phyloP scores from a whole-genome alignment of 1,140 invertebrate species.

The Palaemon carinicauda region DNA sequence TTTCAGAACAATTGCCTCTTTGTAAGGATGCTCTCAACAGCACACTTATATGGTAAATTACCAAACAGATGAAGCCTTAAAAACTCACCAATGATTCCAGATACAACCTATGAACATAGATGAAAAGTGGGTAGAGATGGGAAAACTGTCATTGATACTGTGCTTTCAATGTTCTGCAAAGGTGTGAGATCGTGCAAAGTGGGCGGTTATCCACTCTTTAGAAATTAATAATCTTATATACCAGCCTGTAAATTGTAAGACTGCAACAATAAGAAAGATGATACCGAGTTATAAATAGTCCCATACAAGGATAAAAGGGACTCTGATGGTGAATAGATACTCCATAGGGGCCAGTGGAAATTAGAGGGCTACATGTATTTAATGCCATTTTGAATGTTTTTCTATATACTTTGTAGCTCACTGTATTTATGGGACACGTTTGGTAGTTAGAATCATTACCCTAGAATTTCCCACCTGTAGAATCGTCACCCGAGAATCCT shows the following conservation, averaged over 20 bases:
- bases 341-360: too few relatives aligned
- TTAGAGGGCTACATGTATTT: too few relatives aligned
- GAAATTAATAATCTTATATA: not conserved
- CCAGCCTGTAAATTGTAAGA: not conserved
- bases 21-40: not conserved
- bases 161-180: slow-evolving; percentile 4
- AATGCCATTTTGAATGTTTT: too few relatives aligned
- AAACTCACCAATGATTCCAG: slow-evolving; percentile 1
- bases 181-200: not conserved
- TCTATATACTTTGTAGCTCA: too few relatives aligned
- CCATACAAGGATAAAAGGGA: too few relatives aligned
- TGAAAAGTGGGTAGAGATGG: not conserved
- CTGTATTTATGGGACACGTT: too few relatives aligned
- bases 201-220: not conserved
- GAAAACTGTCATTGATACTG: not conserved
- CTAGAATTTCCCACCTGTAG: too few relatives aligned
- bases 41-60: not conserved
- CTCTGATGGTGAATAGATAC: too few relatives aligned
- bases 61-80: not conserved
- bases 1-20: not conserved
- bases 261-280: too few relatives aligned
- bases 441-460: too few relatives aligned
- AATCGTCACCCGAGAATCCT: too few relatives aligned
- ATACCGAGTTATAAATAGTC: too few relatives aligned
- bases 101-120: not conserved